phyloP scores from a whole-genome alignment of 2,113 vertebrate species.

The Anthoscopus minutus region DNA sequence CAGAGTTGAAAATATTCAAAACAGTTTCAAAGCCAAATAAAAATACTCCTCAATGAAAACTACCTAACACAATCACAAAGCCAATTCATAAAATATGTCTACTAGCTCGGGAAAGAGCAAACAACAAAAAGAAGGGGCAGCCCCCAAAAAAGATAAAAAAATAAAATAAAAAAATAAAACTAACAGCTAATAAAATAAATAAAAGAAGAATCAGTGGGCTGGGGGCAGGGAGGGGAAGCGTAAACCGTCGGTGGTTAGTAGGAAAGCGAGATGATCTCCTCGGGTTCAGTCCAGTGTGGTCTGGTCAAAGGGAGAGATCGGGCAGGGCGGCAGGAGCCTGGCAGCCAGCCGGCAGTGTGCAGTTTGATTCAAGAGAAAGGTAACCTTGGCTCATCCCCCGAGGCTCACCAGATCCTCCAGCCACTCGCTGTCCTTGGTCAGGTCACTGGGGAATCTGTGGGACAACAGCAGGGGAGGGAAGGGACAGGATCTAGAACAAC shows the following conservation, averaged over 20 bases:
- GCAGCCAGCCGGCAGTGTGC: slow-evolving; percentile 69
- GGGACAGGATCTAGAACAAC: background rate
- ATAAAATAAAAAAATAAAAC: slow-evolving; percentile 68
- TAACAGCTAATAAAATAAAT: slow-evolving; percentile 77
- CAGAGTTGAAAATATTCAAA: slow-evolving; percentile 69
- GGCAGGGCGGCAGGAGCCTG: slow-evolving; percentile 64
- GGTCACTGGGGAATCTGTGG: slow-evolving; percentile 65
- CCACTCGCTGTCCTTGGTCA: slow-evolving; percentile 66
- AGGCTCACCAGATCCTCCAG: slow-evolving; percentile 71
- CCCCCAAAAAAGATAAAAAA: slow-evolving; percentile 60
- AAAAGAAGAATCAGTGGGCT: slow-evolving; percentile 65
- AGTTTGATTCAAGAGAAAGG: slow-evolving; percentile 64
- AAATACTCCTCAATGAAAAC: slow-evolving; percentile 69
- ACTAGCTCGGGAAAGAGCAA: slow-evolving; percentile 68
- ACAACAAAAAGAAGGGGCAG: slow-evolving; percentile 56
- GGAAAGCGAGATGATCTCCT: slow-evolving; percentile 74
- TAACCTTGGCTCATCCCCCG: slow-evolving; percentile 67
- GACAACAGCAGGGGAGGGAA: slow-evolving; percentile 19
- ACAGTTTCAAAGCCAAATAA: slow-evolving; percentile 70
- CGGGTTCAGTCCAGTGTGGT: slow-evolving; percentile 69
- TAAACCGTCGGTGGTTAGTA: slow-evolving; percentile 77
- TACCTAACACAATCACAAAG: slow-evolving; percentile 72
- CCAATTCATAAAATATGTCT: slow-evolving; percentile 67
- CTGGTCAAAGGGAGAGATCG: slow-evolving; percentile 70
- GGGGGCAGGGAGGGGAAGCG: slow-evolving; percentile 28